Conservation (phyloP, 2,888 invertebrate species). For the Teleiodes luculella region DNA sequence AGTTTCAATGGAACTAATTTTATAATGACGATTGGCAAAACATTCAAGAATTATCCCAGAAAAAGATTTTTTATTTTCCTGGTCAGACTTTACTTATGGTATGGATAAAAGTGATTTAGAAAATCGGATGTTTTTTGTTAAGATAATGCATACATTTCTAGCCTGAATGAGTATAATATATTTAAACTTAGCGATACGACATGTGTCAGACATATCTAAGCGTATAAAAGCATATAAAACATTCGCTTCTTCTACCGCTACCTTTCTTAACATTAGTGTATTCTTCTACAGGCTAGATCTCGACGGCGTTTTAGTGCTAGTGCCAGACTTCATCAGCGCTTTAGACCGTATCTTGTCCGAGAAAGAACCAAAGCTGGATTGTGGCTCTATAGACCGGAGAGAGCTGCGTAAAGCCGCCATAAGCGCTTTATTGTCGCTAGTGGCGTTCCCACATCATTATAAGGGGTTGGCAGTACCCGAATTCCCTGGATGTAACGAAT, state of each 20-base stretch:
- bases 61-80: no score
- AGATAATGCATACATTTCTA: no score
- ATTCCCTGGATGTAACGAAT: conserved; percentile 79
- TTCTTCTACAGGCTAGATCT: conserved; percentile 83
- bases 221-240: no score
- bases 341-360: conserved; percentile 94
- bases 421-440: conserved; percentile 92
- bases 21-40: no score
- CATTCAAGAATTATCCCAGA: no score
- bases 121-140: no score
- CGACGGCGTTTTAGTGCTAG: conserved; percentile 93
- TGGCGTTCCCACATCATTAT: conserved; percentile 96
- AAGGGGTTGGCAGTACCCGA: conserved; percentile 86
- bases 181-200: no score
- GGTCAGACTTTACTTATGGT: no score
- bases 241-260: background rate
- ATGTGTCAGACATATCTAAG: no score
- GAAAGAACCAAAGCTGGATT: conserved; percentile 86
- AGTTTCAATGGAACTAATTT: no score
- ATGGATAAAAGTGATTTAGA: no score
- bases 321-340: conserved; percentile 93
- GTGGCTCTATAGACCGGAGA: conserved; percentile 82
- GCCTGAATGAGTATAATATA: no score
- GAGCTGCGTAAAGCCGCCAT: conserved; percentile 95
- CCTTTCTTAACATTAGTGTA: background rate